Percentiles rank a stretch among this genome's conserved stretches.
Evolutionary conservation across 92 coral and sea anemone species (phyloP).

Genomic region (Palythoa grandiflora): DNA sequence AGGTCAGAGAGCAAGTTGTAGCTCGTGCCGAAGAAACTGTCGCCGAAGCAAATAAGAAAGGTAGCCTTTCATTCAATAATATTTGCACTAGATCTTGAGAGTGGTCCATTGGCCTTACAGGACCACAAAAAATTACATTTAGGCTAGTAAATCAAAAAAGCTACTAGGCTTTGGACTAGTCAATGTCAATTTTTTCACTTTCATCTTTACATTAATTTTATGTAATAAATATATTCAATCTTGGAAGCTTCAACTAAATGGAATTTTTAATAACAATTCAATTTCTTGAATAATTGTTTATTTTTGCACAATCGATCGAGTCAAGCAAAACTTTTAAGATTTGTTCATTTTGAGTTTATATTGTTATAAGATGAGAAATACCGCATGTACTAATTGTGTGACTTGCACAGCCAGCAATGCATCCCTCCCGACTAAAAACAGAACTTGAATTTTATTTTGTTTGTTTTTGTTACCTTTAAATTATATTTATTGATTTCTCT

Average conservation of each 20-base stretch:
- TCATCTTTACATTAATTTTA: neutral
- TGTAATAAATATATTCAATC: neutral
- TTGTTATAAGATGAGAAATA: neutral
- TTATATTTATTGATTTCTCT: neutral
- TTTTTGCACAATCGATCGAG: neutral
- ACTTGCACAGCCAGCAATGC: neutral
- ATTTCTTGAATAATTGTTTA: neutral
- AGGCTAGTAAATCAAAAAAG: neutral
- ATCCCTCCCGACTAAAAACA: neutral
- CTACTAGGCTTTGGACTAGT: neutral
- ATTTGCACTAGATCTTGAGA: neutral
- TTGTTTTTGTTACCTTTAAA: neutral
- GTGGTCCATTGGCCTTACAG: neutral
- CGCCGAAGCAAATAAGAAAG: constrained; percentile 1
- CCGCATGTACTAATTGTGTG: neutral
- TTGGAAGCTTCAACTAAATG: neutral
- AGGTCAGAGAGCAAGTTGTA: neutral
- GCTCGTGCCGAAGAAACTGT: constrained; percentile 10
- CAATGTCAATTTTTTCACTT: neutral
- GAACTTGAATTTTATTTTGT: neutral
- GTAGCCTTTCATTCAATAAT: neutral
- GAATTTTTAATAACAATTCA: neutral
- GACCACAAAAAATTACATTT: neutral
- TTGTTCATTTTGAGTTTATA: neutral
- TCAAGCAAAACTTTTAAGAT: neutral